Evolutionary conservation across 2,888 invertebrate genomes (phyloP).

Genomic region (Helobdella robusta): DNA sequence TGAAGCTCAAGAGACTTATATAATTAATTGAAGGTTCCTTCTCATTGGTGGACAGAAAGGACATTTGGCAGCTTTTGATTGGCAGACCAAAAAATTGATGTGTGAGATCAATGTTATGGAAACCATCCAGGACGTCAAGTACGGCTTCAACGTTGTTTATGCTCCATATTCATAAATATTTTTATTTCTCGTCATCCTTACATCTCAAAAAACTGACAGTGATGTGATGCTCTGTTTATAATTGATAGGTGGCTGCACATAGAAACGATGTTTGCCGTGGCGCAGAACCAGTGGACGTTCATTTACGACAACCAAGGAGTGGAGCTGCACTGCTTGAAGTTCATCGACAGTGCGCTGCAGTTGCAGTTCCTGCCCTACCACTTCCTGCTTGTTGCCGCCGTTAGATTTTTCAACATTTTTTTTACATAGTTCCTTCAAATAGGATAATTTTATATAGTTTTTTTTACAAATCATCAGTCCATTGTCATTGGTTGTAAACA

Average conservation of each 20-base stretch:
- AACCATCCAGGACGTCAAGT: constrained; percentile 77
- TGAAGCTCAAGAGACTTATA: no score
- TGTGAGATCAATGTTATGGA: constrained; percentile 98
- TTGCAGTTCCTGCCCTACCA: constrained; percentile 95
- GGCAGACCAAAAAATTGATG: constrained; percentile 84
- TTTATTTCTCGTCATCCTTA: no score
- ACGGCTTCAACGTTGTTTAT: constrained; percentile 39
- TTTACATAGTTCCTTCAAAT: background rate
- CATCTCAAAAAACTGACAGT: no score
- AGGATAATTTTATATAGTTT: no score
- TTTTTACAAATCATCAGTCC: no score
- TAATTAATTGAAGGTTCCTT: no score
- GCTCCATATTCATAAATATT: background rate
- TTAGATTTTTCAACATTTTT: constrained; percentile 51
- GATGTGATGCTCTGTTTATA: no score
- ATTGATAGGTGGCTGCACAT: constrained; percentile 64
- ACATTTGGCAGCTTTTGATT: constrained; percentile 91
- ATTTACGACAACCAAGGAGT: constrained; percentile 95
- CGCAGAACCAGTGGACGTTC: constrained; percentile 90
- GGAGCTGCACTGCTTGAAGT: constrained; percentile 88
- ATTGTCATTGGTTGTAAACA: background rate
- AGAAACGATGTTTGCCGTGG: constrained; percentile 93
- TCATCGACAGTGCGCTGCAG: constrained; percentile 64
- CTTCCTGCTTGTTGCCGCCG: constrained; percentile 76
- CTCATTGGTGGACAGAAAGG: constrained; percentile 54